Percentiles rank a stretch among this genome's conserved stretches.
These are phyloP conservation scores for Danio jaintianensis DNA, from an alignment of 2,797 vertebrate species.

Conservation along the genomic window DNA sequence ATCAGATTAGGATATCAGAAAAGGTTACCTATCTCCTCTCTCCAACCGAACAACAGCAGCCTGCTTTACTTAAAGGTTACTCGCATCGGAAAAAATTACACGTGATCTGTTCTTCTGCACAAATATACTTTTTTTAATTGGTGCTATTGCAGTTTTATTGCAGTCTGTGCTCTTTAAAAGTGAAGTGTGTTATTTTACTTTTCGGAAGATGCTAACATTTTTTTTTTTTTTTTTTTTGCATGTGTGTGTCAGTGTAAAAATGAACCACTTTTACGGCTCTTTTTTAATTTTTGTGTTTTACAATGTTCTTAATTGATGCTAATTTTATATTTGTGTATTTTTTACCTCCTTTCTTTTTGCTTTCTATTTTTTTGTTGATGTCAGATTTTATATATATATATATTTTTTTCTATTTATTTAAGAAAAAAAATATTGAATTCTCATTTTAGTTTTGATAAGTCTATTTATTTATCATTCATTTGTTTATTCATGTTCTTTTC, in stretches of 20 bases:
- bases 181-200: neutral
- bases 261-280: neutral
- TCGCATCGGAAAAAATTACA: conserved; percentile 49
- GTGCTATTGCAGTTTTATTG: conserved; percentile 13
- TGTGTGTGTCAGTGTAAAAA: neutral
- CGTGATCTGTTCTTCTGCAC: conserved; percentile 41
- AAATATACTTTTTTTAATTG: conserved; percentile 30
- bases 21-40: conserved; percentile 59
- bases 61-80: conserved; percentile 60
- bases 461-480: no score
- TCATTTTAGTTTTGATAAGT: no score
- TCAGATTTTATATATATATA: no score
- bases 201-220: no score
- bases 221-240: neutral
- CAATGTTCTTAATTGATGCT: no score
- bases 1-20: conserved; percentile 58
- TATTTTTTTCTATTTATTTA: no score
- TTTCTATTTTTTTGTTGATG: no score
- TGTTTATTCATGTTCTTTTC: no score
- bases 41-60: conserved; percentile 44
- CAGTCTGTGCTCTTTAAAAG: conserved; percentile 1
- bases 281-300: no score
- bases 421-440: no score
- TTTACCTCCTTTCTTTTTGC: no score
- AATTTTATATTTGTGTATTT: no score